Base-by-base conservation (phyloP, 2,888 invertebrate genomes). In the Phorcus lineatus region DNA sequence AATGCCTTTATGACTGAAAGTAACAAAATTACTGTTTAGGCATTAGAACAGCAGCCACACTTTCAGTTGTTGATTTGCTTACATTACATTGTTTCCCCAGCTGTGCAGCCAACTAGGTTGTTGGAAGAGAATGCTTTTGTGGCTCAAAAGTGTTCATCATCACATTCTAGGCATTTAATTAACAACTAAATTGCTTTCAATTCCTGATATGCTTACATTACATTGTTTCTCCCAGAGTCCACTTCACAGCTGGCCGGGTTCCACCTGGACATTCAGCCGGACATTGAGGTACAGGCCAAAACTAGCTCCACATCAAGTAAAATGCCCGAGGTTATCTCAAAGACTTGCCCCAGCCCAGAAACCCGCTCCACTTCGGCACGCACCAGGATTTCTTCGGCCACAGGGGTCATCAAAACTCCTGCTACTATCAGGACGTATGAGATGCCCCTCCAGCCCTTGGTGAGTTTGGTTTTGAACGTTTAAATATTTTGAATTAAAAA, bases 391-490 rank as follows among this genome's bases (percentile, higher is more conserved):
- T 86, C 89, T 0, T 77, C 83, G 82, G 75, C 57, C 6, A 54
- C 76, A 17, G 36, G 24, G 24, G 82, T 83, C 24, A 80, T 82
- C 22, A 91, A 89, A 84, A 90, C 90, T 2, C 88, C 90, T n/a
- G 90, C 89, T 6, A 85, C 89, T 16, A 81, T 91, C 76, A 91
- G 90, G 85, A 92, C 91, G 4, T 89, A 89, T 81, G 91, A 91
- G 83, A 90, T 92, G 90, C 89, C 90, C 36, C 82, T 91, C 24
- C 92, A 92, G 74, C 92, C 91, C 17, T 77, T 91, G 89, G 91
- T 92, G 84, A 83, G 81, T 57, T n/a, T 36, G 36, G 2, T 36
- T 36, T 36, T 36, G 36, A 4, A 4, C 7, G 36, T 55, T 55
- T 55, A 19, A 55, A 19, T 55, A 6, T n/a, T 55, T 2, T 55